Conservation (phyloP, 2,113 vertebrate species). For the Pachyramphus minor region DNA sequence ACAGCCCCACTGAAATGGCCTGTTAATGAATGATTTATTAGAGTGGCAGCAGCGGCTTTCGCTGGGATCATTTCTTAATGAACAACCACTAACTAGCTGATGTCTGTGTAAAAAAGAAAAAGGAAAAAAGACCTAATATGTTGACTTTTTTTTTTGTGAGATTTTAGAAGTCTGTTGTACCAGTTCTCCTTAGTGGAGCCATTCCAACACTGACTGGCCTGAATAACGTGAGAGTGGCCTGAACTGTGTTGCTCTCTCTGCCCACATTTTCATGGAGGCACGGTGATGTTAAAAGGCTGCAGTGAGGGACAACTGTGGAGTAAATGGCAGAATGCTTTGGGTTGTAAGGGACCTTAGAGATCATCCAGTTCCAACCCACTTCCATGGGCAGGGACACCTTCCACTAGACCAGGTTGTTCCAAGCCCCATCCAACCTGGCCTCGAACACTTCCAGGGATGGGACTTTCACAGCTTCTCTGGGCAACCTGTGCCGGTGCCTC, state of each 20-base stretch:
- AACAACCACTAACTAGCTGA: constrained; percentile 62
- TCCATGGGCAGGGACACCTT: background rate
- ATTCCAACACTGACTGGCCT: background rate
- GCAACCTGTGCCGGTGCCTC: background rate
- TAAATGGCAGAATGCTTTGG: background rate
- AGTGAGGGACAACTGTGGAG: background rate
- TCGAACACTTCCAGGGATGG: background rate
- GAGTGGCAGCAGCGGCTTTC: constrained; percentile 11
- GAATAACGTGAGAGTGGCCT: background rate
- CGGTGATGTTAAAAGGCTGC: background rate
- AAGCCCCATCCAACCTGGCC: background rate
- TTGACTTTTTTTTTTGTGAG: background rate
- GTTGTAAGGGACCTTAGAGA: background rate
- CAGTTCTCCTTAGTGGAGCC: background rate
- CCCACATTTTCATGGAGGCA: background rate
- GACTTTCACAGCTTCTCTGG: background rate
- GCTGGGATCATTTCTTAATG: constrained; percentile 69
- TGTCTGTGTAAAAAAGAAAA: background rate
- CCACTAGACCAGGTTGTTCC: background rate
- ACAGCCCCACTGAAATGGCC: constrained; percentile 32
- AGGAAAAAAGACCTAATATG: background rate
- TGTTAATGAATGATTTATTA: constrained; percentile 77
- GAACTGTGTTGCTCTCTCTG: background rate
- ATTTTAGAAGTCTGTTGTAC: background rate
- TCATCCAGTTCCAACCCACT: background rate